Evolutionary conservation across 2,888 invertebrate genomes (phyloP).

Genomic region (Parnassius apollo): DNA sequence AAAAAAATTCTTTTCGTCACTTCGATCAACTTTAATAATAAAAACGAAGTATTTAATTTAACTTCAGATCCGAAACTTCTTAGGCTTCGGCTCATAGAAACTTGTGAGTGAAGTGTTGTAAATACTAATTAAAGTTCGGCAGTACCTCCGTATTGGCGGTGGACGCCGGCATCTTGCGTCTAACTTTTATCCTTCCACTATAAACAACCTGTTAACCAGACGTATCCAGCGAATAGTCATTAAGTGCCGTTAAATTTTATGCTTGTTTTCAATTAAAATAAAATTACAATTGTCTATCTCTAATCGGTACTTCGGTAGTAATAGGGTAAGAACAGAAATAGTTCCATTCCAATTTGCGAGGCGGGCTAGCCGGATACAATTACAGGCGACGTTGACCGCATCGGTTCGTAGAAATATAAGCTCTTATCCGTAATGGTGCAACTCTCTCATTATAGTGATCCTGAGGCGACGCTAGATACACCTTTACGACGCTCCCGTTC

Average conservation of each 20-base stretch:
- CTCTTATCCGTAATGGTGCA: conserved; percentile 61
- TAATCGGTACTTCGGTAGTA: conserved; percentile 29
- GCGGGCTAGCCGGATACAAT: conserved; percentile 68
- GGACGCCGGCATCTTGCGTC: conserved; percentile 50
- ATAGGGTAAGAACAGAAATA: conserved; percentile 38
- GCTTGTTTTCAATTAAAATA: conserved; percentile 18
- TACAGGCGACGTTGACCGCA: conserved; percentile 62
- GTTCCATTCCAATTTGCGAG: conserved; percentile 45
- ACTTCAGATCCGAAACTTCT: conserved; percentile 32
- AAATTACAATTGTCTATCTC: conserved; percentile 13
- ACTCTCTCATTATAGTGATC: conserved; percentile 68
- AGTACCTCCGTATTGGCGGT: conserved; percentile 46
- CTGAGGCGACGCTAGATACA: conserved; percentile 49
- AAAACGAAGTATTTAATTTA: conserved; percentile 37
- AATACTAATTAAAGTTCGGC: conserved; percentile 66
- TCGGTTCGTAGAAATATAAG: conserved; percentile 56
- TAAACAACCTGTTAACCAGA: conserved; percentile 11
- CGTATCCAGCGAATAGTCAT: conserved; percentile 36
- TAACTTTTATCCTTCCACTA: conserved; percentile 47
- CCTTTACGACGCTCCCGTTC: conserved; percentile 39
- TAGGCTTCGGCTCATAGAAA: conserved; percentile 36
- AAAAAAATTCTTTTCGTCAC: conserved; percentile 43
- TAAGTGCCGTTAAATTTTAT: conserved; percentile 11
- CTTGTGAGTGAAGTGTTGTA: conserved; percentile 45
- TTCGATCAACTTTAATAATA: conserved; percentile 40